These are phyloP conservation scores for Labroides dimidiatus DNA, from an alignment of 2,797 vertebrate genomes.

Conservation along the genomic window DNA sequence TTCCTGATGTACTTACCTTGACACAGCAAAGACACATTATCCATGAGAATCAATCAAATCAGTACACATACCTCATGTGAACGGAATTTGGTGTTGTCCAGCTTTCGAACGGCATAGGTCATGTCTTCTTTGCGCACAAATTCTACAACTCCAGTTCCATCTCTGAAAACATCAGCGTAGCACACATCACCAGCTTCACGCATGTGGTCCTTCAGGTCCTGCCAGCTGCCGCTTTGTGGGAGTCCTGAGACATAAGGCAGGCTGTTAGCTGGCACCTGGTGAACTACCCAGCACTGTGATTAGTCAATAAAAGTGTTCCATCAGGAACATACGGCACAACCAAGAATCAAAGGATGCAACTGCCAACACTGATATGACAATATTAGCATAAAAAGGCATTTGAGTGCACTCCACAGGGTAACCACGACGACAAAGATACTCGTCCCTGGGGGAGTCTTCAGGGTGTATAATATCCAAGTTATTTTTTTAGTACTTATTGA, in stretches of 20 bases:
- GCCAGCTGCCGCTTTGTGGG: conserved; percentile 92
- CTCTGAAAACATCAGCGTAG: conserved; percentile 91
- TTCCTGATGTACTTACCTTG: conserved; percentile 73
- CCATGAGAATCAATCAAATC: conserved; percentile 73
- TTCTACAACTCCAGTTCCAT: conserved; percentile 90
- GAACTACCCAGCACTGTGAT: background rate
- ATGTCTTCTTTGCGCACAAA: conserved; percentile 95
- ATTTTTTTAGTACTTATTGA: no score
- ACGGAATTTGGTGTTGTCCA: conserved; percentile 93
- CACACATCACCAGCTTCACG: conserved; percentile 90
- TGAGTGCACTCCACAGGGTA: no score
- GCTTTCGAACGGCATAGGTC: conserved; percentile 91
- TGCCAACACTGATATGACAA: no score
- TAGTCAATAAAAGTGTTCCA: no score
- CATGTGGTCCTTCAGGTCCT: conserved; percentile 93
- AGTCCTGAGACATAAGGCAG: conserved; percentile 77
- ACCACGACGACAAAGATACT: no score
- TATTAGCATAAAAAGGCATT: no score
- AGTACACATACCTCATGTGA: conserved; percentile 89
- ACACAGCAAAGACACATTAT: conserved; percentile 71
- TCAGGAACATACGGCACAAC: no score
- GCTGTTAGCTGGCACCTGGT: fast-evolving
- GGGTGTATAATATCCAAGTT: no score
- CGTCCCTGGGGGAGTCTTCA: no score
- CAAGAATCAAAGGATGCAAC: no score